Conservation (phyloP, 2,797 vertebrate species). For the Cynodonichthys magdalenae region DNA sequence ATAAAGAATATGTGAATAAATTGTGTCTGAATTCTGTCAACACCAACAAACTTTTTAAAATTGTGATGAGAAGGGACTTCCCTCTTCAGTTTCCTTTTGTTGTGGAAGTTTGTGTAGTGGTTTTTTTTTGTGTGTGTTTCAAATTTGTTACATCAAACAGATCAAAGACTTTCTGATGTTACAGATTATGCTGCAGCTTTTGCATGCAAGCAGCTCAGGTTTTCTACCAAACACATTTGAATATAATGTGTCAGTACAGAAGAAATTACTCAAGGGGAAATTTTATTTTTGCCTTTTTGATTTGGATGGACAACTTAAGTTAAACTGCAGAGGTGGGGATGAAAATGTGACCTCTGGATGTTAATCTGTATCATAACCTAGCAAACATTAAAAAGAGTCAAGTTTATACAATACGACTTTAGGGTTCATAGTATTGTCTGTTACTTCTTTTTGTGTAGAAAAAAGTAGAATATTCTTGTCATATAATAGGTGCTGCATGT, state of each 20-base stretch:
- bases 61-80: constrained; percentile 11
- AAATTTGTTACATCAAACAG: constrained; percentile 22
- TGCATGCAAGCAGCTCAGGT: neutral
- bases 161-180: constrained; percentile 5
- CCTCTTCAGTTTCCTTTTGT: constrained; percentile 22
- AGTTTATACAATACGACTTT: constrained; percentile 7
- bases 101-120: neutral
- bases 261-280: neutral
- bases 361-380: neutral
- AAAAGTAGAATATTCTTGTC: neutral
- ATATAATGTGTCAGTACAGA: neutral
- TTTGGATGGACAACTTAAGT: neutral
- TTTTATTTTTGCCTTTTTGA: neutral
- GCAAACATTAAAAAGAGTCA: neutral
- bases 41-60: constrained; percentile 22
- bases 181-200: constrained; percentile 8
- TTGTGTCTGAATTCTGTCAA: constrained; percentile 7
- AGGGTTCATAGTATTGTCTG: constrained; percentile 13
- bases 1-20: no score
- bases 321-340: neutral
- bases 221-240: neutral
- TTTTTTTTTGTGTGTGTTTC: neutral
- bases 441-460: neutral
- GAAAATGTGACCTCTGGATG: constrained; percentile 7
- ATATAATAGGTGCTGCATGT: no score